phyloP scores from a whole-genome alignment of 2,888 invertebrate species.

The Cremastobaeus sp. region DNA sequence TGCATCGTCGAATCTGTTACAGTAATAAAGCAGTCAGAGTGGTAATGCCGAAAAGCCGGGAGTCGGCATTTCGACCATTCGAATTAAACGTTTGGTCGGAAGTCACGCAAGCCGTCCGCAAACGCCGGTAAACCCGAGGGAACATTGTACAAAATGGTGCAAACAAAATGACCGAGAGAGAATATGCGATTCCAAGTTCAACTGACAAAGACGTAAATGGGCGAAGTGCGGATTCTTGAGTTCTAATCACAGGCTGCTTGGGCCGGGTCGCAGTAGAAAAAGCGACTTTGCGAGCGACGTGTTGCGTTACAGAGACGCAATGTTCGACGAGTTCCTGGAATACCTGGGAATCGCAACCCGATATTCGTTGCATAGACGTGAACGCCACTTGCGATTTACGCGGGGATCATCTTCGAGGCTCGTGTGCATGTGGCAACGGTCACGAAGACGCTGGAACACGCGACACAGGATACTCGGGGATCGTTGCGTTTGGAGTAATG shows the following conservation, averaged over 20 bases:
- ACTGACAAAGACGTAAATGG: no score
- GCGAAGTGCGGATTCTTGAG: no score
- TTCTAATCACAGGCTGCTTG: no score
- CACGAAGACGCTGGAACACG: conserved; percentile 4
- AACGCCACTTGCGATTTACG: conserved; percentile 44
- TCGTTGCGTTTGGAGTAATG: no score
- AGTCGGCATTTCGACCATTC: conserved; percentile 36
- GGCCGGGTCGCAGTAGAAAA: conserved; percentile 62
- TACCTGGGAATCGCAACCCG: conserved; percentile 50
- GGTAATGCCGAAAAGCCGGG: no score
- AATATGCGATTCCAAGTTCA: no score
- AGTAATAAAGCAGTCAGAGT: no score
- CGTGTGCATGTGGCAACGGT: conserved; percentile 32
- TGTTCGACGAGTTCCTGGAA: conserved; percentile 52
- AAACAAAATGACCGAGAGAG: no score
- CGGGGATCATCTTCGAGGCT: conserved; percentile 36
- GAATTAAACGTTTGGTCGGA: conserved; percentile 60
- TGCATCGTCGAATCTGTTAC: no score
- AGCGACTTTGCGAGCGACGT: conserved; percentile 38
- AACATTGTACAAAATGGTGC: no score
- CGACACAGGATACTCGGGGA: conserved; percentile 39
- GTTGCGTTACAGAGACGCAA: no score
- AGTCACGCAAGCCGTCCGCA: conserved; percentile 62
- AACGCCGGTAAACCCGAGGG: conserved; percentile 57
- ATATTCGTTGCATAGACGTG: conserved; percentile 48